Conservation (phyloP, 2,113 vertebrate species). For the Danionella cerebrum region DNA sequence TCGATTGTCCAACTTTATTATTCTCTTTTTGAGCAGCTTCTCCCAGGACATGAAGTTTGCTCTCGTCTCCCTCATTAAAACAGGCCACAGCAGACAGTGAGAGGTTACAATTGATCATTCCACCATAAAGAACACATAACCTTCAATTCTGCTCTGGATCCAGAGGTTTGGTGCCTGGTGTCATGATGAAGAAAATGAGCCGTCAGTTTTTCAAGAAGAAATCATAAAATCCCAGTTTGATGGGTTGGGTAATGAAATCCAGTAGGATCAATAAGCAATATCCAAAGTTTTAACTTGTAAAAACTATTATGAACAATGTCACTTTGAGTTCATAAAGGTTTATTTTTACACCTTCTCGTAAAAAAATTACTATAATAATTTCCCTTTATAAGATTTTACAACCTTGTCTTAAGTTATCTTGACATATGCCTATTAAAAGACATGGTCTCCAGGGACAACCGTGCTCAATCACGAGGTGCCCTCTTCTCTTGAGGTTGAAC, state of each 20-base stretch:
- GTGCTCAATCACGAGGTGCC: slow-evolving; percentile 65
- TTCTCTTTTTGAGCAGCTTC: slow-evolving; percentile 48
- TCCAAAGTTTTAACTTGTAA: slow-evolving; percentile 63
- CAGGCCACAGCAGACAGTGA: slow-evolving; percentile 1
- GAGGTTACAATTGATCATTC: slow-evolving; percentile 40
- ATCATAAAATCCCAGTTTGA: slow-evolving; percentile 61
- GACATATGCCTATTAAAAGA: slow-evolving; percentile 69
- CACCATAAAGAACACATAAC: slow-evolving; percentile 53
- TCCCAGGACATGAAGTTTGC: slow-evolving; percentile 16
- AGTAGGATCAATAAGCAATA: slow-evolving; percentile 69
- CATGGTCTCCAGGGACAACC: slow-evolving; percentile 65
- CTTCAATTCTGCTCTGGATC: slow-evolving; percentile 49
- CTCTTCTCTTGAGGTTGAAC: slow-evolving; percentile 53
- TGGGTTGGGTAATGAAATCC: slow-evolving; percentile 59
- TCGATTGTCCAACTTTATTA: slow-evolving; percentile 48
- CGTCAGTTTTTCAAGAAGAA: slow-evolving; percentile 39
- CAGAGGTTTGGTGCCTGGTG: slow-evolving; percentile 35
- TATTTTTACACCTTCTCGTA: slow-evolving; percentile 41
- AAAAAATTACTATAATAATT: slow-evolving; percentile 61
- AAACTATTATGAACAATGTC: slow-evolving; percentile 71
- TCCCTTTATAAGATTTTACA: slow-evolving; percentile 57
- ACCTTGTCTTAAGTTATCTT: slow-evolving; percentile 61
- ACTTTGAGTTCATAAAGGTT: slow-evolving; percentile 66
- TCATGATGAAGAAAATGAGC: slow-evolving; percentile 48
- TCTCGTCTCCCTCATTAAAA: slow-evolving; percentile 32